These are phyloP conservation scores for Micromussa lordhowensis DNA, from an alignment of 92 coral and sea anemone species.

Conservation along the genomic window DNA sequence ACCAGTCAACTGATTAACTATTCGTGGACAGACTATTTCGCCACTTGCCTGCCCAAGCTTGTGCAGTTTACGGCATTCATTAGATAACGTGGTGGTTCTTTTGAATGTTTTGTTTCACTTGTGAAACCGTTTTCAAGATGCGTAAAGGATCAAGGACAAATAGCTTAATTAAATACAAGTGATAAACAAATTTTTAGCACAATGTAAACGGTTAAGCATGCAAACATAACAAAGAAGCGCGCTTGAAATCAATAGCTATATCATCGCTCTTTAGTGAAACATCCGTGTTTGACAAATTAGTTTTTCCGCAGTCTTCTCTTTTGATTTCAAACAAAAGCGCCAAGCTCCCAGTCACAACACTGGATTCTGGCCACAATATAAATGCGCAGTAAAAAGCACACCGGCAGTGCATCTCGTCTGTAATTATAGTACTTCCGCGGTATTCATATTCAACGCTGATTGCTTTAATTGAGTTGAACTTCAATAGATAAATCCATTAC, in stretches of 20 bases:
- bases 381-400: neutral
- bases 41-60: conserved; percentile 23
- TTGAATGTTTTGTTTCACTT: conserved; percentile 17
- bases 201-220: conserved; percentile 23
- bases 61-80: conserved; percentile 23
- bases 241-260: conserved; percentile 31
- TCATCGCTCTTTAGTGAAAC: neutral
- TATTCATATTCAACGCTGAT: conserved; percentile 23
- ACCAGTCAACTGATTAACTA: neutral
- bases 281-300: neutral
- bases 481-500: conserved; percentile 37
- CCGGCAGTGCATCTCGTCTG: conserved; percentile 9
- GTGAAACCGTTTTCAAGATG: conserved; percentile 30
- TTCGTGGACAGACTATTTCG: neutral
- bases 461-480: conserved; percentile 34
- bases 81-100: conserved; percentile 4
- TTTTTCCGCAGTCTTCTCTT: neutral
- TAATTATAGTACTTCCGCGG: conserved; percentile 41
- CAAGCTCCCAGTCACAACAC: neutral
- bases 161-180: conserved; percentile 44
- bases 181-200: conserved; percentile 49
- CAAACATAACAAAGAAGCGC: conserved; percentile 3
- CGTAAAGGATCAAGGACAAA: conserved; percentile 35
- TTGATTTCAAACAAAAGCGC: conserved; percentile 5
- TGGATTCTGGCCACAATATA: neutral